Evolutionary conservation across 2,888 invertebrate genomes (phyloP).

Genomic region (Cephus sareptanus): DNA sequence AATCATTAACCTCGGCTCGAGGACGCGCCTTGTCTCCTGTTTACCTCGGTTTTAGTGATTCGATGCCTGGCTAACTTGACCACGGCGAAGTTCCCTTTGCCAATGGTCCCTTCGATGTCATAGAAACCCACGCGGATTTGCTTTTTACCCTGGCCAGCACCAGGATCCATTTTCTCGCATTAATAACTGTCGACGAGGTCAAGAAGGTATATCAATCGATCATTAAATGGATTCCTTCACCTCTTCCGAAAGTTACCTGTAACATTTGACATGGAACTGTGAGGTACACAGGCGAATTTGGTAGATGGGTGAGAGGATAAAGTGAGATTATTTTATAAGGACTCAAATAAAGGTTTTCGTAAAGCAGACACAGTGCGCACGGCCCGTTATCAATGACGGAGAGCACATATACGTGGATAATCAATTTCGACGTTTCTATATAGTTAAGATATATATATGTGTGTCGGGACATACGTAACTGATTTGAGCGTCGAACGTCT

Average conservation of each 20-base stretch:
- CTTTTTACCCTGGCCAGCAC: constrained; percentile 54
- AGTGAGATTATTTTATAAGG: background rate
- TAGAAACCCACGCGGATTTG: constrained; percentile 95
- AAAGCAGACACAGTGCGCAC: background rate
- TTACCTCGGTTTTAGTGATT: constrained; percentile 98
- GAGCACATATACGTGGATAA: background rate
- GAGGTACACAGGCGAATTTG: background rate
- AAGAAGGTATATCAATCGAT: constrained; percentile 4
- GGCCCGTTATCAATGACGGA: background rate
- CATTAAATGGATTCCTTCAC: constrained; percentile 19
- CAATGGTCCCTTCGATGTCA: constrained; percentile 97
- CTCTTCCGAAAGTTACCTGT: constrained; percentile 10
- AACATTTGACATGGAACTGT: background rate
- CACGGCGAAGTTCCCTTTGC: constrained; percentile 99
- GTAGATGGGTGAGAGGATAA: background rate
- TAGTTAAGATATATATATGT: background rate
- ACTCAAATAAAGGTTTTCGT: background rate
- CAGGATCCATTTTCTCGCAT: constrained; percentile 51
- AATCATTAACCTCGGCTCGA: background rate
- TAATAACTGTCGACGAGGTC: background rate
- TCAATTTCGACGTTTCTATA: background rate
- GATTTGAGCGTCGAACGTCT: background rate
- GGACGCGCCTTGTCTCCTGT: background rate
- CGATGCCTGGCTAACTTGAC: constrained; percentile 98
- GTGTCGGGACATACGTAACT: background rate